Conservation (phyloP, 2,113 vertebrate species). For the Rousettus leschenaultii region DNA sequence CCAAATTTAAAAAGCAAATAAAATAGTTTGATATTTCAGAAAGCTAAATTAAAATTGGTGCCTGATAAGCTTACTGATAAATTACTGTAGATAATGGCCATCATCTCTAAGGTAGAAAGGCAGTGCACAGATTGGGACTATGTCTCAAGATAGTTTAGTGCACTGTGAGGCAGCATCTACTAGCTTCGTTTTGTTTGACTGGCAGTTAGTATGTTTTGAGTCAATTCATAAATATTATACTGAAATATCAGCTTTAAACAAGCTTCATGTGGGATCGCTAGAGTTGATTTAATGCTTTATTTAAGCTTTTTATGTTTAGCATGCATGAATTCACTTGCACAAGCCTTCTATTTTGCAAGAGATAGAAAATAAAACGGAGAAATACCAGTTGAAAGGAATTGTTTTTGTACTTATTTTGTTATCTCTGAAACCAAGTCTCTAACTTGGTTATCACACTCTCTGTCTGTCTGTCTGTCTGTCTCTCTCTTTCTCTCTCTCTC, state of each 20-base stretch:
- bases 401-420: constrained; percentile 57
- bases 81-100: not conserved
- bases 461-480: too few relatives aligned
- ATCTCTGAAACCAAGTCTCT: constrained; percentile 46
- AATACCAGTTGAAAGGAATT: not conserved
- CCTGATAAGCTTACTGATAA: not conserved
- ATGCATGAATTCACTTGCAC: constrained; percentile 30
- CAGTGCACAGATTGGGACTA: rapidly evolving
- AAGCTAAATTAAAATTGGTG: not conserved
- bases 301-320: not conserved
- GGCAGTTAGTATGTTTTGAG: not conserved
- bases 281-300: not conserved
- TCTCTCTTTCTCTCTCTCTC: too few relatives aligned
- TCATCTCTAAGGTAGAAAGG: not conserved
- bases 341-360: not conserved
- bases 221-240: not conserved
- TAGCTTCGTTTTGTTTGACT: not conserved
- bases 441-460: not conserved
- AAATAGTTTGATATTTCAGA: not conserved
- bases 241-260: constrained; percentile 2
- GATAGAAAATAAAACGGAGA: constrained; percentile 12
- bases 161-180: not conserved
- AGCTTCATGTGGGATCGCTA: not conserved
- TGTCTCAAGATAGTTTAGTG: not conserved
- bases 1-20: not conserved